These are phyloP conservation scores for Phrynocephalus vlangalii DNA, from an alignment of 2,797 vertebrate genomes.

Conservation along the genomic window DNA sequence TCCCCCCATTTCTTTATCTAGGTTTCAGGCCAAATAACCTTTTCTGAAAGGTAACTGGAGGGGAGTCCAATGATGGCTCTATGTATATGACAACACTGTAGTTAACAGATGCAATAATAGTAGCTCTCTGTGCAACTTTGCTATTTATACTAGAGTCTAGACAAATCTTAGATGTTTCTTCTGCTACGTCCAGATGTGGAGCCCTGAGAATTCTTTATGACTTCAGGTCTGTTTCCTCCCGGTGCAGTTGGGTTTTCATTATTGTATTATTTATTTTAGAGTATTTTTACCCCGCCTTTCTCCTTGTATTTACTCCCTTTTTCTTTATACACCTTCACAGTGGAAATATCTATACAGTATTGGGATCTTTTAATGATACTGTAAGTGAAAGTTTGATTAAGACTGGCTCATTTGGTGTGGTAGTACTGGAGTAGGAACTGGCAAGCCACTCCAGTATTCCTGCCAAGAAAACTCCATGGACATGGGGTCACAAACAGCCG, in stretches of 20 bases:
- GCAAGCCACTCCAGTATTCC: too few relatives aligned
- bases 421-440: not conserved
- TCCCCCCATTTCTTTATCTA: not conserved
- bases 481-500: too few relatives aligned
- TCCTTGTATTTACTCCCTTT: not conserved
- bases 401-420: not conserved
- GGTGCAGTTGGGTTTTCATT: not conserved
- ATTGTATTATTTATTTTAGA: too few relatives aligned
- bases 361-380: too few relatives aligned
- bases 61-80: too few relatives aligned
- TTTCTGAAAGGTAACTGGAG: not conserved
- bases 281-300: too few relatives aligned
- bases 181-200: not conserved
- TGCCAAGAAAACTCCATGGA: too few relatives aligned
- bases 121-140: not conserved
- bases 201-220: constrained; percentile 11
- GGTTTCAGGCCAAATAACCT: not conserved
- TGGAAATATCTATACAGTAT: not conserved
- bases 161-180: not conserved
- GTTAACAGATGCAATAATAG: not conserved
- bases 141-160: not conserved
- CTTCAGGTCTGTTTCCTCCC: not conserved
- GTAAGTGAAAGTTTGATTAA: not conserved
- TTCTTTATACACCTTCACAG: not conserved
- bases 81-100: not conserved